Conservation (phyloP, 2,113 vertebrate genomes). For the Oryzias curvinotus region DNA sequence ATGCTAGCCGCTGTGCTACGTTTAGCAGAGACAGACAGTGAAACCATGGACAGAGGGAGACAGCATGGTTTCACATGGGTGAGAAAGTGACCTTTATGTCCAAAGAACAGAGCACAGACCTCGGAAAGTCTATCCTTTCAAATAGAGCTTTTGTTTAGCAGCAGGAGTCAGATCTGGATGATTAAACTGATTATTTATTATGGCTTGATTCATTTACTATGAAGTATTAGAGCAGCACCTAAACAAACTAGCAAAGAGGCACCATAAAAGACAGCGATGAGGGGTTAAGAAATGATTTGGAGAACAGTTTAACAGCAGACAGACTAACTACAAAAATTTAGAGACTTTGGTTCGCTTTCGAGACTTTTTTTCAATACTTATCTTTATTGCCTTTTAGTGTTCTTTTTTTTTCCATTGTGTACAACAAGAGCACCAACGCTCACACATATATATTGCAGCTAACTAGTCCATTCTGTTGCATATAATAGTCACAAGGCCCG, state of each 20-base stretch:
- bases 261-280: slow-evolving; percentile 93
- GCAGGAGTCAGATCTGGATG: slow-evolving; percentile 43
- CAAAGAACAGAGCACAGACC: slow-evolving; percentile 49
- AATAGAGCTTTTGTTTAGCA: slow-evolving; percentile 80
- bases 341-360: slow-evolving; percentile 76
- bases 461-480: slow-evolving; percentile 74
- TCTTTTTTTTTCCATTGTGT: slow-evolving; percentile 68
- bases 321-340: slow-evolving; percentile 89
- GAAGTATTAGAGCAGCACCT: slow-evolving; percentile 90
- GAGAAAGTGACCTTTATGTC: slow-evolving; percentile 68
- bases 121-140: slow-evolving; percentile 77
- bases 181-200: slow-evolving; percentile 71
- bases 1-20: slow-evolving; percentile 65
- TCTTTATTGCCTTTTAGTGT: slow-evolving; percentile 80
- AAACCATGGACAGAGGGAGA: slow-evolving; percentile 78
- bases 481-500: slow-evolving; percentile 71
- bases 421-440: slow-evolving; percentile 70
- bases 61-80: slow-evolving; percentile 77
- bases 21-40: slow-evolving; percentile 67
- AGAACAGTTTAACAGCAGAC: slow-evolving; percentile 71
- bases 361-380: slow-evolving; percentile 71
- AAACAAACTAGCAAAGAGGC: slow-evolving; percentile 85
- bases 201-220: slow-evolving; percentile 85
- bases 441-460: slow-evolving; percentile 67
- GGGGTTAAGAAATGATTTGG: slow-evolving; percentile 88